Evolutionary conservation across 2,797 vertebrate genomes (phyloP).

Genomic region (Anableps anableps): DNA sequence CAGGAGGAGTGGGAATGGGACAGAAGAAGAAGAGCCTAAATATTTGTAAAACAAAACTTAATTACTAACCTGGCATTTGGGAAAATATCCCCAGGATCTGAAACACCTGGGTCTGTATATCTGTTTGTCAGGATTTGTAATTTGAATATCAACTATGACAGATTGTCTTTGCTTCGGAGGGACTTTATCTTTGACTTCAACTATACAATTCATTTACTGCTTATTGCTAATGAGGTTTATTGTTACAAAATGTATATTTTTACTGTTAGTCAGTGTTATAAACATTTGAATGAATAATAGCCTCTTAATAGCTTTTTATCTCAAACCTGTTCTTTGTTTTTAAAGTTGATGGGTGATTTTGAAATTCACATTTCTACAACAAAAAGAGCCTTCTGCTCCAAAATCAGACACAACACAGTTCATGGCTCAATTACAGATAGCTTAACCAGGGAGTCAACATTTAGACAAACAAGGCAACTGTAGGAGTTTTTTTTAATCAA

Average conservation of each 20-base stretch:
- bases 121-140: background rate
- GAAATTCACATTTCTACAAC: background rate
- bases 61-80: background rate
- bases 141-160: conserved; percentile 7
- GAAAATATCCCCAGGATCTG: no score
- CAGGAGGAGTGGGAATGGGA: conserved; percentile 2
- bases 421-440: background rate
- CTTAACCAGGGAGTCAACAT: background rate
- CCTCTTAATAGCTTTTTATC: background rate
- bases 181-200: background rate
- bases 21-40: background rate
- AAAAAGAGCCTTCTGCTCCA: background rate
- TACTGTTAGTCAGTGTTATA: background rate
- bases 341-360: background rate
- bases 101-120: background rate
- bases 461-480: background rate
- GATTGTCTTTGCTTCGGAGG: background rate
- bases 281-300: background rate
- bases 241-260: background rate
- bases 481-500: background rate
- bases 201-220: background rate
- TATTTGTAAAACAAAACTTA: background rate
- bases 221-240: background rate
- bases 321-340: background rate
- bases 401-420: background rate